Evolutionary conservation across 2,797 vertebrate genomes (phyloP), one percentile per base, ranked within the genome.

Genomic region (Myotis myotis): DNA sequence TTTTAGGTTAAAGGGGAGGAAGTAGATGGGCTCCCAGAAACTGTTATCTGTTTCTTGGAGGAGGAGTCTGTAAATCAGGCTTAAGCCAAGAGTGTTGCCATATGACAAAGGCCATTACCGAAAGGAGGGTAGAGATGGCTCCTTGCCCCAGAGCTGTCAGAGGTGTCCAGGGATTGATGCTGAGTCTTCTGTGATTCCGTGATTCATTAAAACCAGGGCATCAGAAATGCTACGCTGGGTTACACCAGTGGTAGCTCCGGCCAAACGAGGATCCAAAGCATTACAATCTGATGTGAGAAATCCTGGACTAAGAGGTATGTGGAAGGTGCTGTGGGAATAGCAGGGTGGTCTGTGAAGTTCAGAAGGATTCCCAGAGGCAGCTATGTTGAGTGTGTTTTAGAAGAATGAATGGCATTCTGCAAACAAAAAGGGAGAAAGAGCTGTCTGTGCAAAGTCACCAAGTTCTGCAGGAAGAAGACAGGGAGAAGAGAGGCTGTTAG

Each of bases 41-140:
- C 53, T 92, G 33, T 83, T 83, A 86, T 44, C 38, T 76, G 62
- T 64, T 82, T 91, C 28, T 23, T 33, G 28, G 68, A 81, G 85
- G 85, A 95, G 62, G 55, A 85, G 78, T 51, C 55, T 87, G 6
- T 90, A 53, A 89, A 80, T 85, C n/a, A 81, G 49, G 55, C 23
- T 57, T 90, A 89, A 93, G 49, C 72, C 86, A 74, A 87, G 68
- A 80, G 86, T 88, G 86, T 96, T 94, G 19, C 68, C 30, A 11
- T 71, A 47, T 38, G 55, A 90, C 53, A 72, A 28, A 84, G 38
- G 60, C 57, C 68, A n/a, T 72, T 78, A 51, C 51, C 0, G 7
- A 80, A 86, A 83, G 85, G 38, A 79, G 23, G 12, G 28, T 44
- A 75, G 60, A 9, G 16, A 78, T 87, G 70, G 36, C 62, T 91